Evolutionary conservation across 53 echinoderm and acorn worm species (phyloP), one percentile per base, ranked within the genome.

Genomic region (Echinometra lucunter): DNA sequence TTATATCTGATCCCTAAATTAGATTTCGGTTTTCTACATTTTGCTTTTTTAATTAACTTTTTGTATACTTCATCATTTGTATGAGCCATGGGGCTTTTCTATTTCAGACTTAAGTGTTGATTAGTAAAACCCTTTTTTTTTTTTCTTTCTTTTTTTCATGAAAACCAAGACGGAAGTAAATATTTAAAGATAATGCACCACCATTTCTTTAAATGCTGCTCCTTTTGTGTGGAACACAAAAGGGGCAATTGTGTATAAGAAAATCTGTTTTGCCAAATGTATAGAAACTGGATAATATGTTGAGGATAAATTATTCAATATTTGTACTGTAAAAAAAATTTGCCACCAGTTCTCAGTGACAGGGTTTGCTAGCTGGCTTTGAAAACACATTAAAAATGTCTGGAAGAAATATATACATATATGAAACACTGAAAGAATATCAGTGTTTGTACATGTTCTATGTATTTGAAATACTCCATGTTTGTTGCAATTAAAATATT

Each of bases 351-450:
- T 94, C 25, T 94, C 94, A 94, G 94, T 94, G 94, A 94, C 94
- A 94, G 94, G 94, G 94, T 94, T 94, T 94, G 94, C 94, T 94
- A 94, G 94, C 94, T 94, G 94, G 94, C 58, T 37, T 78, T 21
- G 69, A 91, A 25, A 37, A 91, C 91, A 89, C 25, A 55, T 88
- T 53, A 28, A 30, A 56, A 55, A 88, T 56, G 40, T 90, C 57
- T 90, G 60, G 60, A 90, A 58, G 11, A 40, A 90, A 58, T 58
- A 58, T 60, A 60, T 57, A 37, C 58, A 16, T 89, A 42, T 72
- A 69, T 45, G 44, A 72, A 53, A 75, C 42, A 55, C 74, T 66
- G 15, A 63, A 63, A 69, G 42, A 63, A 67, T 58, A 58, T 42
- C 58, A 16, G 45, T 89, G 89, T 89, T 89, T 78, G 78, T 92